Evolutionary conservation across 2,797 vertebrate species (phyloP).

Genomic region (Microchirus variegatus): DNA sequence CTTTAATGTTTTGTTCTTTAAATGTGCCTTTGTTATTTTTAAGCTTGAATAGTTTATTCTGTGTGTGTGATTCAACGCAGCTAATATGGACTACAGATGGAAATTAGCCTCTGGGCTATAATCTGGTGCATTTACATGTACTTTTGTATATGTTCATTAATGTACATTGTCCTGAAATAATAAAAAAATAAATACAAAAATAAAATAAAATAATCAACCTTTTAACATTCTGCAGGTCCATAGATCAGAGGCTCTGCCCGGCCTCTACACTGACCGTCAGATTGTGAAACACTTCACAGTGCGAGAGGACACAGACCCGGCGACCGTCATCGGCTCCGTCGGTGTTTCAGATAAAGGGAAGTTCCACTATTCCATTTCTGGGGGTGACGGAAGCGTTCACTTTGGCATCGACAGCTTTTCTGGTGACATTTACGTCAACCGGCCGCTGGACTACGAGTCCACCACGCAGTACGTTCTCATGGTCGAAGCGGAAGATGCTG

Average conservation of each 20-base stretch:
- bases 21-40: no score
- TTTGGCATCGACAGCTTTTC: constrained; percentile 85
- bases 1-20: no score
- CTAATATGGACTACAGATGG: no score
- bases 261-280: constrained; percentile 47
- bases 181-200: no score
- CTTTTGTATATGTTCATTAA: no score
- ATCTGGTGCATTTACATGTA: no score
- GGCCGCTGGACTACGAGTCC: constrained; percentile 90
- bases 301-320: constrained; percentile 85
- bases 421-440: constrained; percentile 88
- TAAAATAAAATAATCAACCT: no score
- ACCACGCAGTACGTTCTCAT: constrained; percentile 82
- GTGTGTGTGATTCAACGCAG: background rate
- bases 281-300: constrained; percentile 82
- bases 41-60: background rate
- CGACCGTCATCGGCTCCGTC: constrained; percentile 82
- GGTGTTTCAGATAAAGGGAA: constrained; percentile 59
- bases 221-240: constrained; percentile 80
- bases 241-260: constrained; percentile 60
- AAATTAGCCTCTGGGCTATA: no score
- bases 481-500: constrained; percentile 76
- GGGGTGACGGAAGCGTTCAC: constrained; percentile 80
- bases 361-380: constrained; percentile 79
- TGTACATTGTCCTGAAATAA: no score